phyloP scores from a whole-genome alignment of 2,888 invertebrate genomes.

The Sipha maydis region DNA sequence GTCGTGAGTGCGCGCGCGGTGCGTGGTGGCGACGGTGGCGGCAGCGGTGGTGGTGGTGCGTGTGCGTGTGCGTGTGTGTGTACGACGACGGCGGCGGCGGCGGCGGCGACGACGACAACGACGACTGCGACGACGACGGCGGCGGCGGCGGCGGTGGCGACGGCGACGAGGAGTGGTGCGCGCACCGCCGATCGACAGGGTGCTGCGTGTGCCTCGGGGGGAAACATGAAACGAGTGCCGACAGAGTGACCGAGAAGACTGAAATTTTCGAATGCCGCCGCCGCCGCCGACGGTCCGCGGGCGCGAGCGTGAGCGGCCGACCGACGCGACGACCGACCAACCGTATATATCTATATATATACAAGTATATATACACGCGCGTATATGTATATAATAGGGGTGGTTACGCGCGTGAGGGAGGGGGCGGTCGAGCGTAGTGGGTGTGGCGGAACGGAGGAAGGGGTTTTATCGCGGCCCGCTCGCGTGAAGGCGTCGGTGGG shows the following conservation, averaged over 20 bases:
- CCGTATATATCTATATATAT: neutral
- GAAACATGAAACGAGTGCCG: constrained; percentile 62
- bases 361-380: neutral
- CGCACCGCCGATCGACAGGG: constrained; percentile 54
- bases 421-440: neutral
- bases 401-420: neutral
- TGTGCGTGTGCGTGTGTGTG: neutral
- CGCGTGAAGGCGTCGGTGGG: neutral
- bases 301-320: constrained; percentile 43
- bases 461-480: constrained; percentile 32
- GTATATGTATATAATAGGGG: neutral
- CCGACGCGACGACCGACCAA: constrained; percentile 7
- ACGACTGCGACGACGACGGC: neutral
- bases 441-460: neutral
- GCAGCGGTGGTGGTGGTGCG: constrained; percentile 5
- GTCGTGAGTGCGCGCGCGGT: neutral
- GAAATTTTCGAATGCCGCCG: constrained; percentile 58
- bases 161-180: constrained; percentile 15
- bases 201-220: constrained; percentile 47
- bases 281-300: constrained; percentile 48
- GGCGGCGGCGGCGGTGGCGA: neutral
- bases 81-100: neutral
- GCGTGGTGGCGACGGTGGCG: neutral
- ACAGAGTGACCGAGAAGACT: constrained; percentile 62
- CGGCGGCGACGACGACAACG: neutral